Conservation (phyloP, 2,113 vertebrate species). For the Agapornis roseicollis region DNA sequence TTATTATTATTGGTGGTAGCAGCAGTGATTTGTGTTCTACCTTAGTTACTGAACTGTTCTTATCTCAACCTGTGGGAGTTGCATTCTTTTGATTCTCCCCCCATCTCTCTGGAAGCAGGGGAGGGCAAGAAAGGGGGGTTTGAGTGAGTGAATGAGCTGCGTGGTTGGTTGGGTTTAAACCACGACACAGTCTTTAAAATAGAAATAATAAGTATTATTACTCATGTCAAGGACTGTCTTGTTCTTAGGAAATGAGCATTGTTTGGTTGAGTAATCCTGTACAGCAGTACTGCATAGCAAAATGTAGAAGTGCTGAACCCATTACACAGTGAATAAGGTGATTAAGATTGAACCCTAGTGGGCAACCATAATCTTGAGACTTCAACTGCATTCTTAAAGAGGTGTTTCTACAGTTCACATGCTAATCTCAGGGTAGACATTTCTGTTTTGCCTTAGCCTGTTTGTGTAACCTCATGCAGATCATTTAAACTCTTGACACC, state of each 20-base stretch:
- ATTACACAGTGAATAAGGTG: background rate
- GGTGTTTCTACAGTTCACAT: background rate
- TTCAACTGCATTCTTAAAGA: background rate
- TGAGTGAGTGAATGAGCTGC: too few relatives aligned
- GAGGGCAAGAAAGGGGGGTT: too few relatives aligned
- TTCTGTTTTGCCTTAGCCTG: background rate
- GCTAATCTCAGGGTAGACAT: background rate
- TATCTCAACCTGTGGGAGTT: too few relatives aligned
- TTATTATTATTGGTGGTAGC: too few relatives aligned
- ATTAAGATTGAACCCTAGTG: background rate
- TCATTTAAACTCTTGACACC: background rate
- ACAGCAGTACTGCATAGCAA: background rate
- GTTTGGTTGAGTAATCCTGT: background rate
- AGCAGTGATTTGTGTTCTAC: too few relatives aligned
- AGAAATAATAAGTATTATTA: background rate
- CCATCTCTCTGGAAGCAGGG: too few relatives aligned
- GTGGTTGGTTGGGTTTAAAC: too few relatives aligned
- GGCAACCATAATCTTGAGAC: background rate
- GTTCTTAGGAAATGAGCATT: background rate
- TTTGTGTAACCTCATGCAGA: background rate
- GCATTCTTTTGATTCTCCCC: too few relatives aligned
- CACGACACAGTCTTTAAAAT: background rate
- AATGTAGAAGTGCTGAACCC: background rate
- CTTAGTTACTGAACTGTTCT: too few relatives aligned
- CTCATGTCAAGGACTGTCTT: background rate